These are phyloP conservation scores for Scaptomyza pallida DNA, from an alignment of 1,140 invertebrate genomes.

Conservation along the genomic window DNA sequence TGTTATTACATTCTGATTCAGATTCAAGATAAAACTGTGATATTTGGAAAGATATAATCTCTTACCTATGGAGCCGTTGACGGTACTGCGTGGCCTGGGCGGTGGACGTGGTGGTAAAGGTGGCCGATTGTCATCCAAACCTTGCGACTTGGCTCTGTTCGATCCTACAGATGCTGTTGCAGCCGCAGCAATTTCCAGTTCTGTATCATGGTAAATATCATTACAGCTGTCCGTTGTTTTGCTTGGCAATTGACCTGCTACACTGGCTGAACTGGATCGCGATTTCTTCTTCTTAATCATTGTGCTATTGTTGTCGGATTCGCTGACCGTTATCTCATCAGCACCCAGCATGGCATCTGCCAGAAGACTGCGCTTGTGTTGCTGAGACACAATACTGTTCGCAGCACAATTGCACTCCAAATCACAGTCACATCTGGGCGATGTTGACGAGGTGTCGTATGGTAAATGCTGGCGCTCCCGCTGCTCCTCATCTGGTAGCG, in stretches of 20 bases:
- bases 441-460: constrained; percentile 49
- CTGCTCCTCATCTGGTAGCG: constrained; percentile 64
- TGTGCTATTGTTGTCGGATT: constrained; percentile 82
- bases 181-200: constrained; percentile 61
- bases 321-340: constrained; percentile 80
- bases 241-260: constrained; percentile 44
- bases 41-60: no score
- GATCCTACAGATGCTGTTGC: constrained; percentile 23
- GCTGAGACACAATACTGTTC: constrained; percentile 30
- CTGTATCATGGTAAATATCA: constrained; percentile 74
- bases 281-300: constrained; percentile 78
- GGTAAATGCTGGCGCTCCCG: constrained; percentile 44
- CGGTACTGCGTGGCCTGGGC: constrained; percentile 65
- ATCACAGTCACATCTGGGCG: constrained; percentile 69
- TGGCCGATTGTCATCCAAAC: constrained; percentile 75
- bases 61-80: constrained; percentile 72
- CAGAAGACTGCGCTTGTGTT: constrained; percentile 67
- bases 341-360: constrained; percentile 77
- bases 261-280: constrained; percentile 21
- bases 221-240: constrained; percentile 57
- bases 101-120: constrained; percentile 80
- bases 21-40: constrained; percentile 42
- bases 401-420: constrained; percentile 70
- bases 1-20: constrained; percentile 39
- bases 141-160: constrained; percentile 43